Evolutionary conservation across 1,140 invertebrate species (phyloP).

Genomic region (Drosophila nebulosa): DNA sequence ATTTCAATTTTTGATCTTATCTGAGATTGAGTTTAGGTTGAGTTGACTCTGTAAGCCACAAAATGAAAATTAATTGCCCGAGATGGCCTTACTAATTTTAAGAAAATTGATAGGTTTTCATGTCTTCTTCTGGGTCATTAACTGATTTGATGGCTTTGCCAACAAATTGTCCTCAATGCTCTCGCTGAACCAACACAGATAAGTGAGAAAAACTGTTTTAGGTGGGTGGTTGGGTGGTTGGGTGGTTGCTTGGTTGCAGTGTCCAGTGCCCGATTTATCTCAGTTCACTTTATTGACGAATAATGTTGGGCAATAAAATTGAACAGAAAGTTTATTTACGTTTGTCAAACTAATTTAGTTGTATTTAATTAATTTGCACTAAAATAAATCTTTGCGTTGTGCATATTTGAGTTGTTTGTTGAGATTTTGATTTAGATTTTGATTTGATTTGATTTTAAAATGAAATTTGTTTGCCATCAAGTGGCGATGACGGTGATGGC

Average conservation of each 20-base stretch:
- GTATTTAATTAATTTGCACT: background rate
- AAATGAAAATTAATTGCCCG: slow-evolving; percentile 56
- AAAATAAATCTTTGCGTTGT: background rate
- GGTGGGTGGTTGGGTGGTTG: background rate
- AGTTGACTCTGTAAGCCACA: slow-evolving; percentile 11
- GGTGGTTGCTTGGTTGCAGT: background rate
- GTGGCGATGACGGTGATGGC: no score
- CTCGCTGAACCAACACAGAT: background rate
- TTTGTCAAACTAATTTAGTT: background rate
- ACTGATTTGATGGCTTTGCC: slow-evolving; percentile 42
- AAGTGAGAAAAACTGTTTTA: background rate
- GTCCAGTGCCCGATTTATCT: no score
- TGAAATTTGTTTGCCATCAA: background rate
- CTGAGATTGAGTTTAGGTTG: slow-evolving; percentile 19
- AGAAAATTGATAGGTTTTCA: slow-evolving; percentile 31
- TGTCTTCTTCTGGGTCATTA: slow-evolving; percentile 52
- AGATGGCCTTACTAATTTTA: slow-evolving; percentile 3
- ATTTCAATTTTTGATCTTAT: slow-evolving; percentile 50
- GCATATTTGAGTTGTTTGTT: slow-evolving; percentile 23
- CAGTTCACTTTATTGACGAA: no score
- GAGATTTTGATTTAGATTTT: slow-evolving; percentile 20
- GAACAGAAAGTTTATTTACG: no score
- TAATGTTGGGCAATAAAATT: no score
- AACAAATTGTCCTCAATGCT: background rate
- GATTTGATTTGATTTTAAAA: background rate